A percentile compares a stretch with the other conserved stretches of the same genome.
Evolutionary conservation across 2,888 invertebrate species (phyloP).

Genomic region (Lissonota sp.): DNA sequence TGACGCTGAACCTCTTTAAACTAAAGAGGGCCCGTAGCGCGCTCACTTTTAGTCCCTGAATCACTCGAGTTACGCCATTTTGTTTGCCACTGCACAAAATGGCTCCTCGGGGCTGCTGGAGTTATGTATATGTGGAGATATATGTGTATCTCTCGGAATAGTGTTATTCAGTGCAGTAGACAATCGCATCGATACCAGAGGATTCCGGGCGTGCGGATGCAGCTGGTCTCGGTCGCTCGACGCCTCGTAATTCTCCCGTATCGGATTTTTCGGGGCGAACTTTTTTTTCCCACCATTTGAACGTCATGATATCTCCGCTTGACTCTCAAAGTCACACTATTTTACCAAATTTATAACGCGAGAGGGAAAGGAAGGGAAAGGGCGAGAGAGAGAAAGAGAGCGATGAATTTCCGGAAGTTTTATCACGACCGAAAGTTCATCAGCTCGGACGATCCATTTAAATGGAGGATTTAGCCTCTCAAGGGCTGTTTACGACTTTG

Average conservation of each 20-base stretch:
- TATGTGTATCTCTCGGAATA: conserved; percentile 23
- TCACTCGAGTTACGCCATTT: too few relatives aligned
- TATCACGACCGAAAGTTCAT: too few relatives aligned
- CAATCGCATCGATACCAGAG: conserved; percentile 55
- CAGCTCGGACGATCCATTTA: too few relatives aligned
- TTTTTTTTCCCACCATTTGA: conserved; percentile 17
- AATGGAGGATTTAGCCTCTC: too few relatives aligned
- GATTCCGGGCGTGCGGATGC: conserved; percentile 43
- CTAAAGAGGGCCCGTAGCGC: too few relatives aligned
- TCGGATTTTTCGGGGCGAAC: conserved; percentile 52
- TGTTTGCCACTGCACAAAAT: conserved; percentile 4
- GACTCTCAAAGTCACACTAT: neutral
- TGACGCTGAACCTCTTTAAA: too few relatives aligned
- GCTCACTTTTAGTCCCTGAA: too few relatives aligned
- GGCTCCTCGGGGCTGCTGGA: conserved; percentile 2
- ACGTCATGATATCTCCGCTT: conserved; percentile 19
- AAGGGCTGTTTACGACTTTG: too few relatives aligned
- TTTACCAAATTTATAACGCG: neutral
- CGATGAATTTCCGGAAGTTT: too few relatives aligned
- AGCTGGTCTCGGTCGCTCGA: conserved; percentile 58
- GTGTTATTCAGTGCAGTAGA: conserved; percentile 46
- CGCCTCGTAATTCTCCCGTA: conserved; percentile 64
- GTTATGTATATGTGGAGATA: neutral
- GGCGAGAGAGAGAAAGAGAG: too few relatives aligned
- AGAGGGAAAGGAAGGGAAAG: too few relatives aligned